Conservation (phyloP, 2,888 invertebrate species). For the Dynastes hyllus region DNA sequence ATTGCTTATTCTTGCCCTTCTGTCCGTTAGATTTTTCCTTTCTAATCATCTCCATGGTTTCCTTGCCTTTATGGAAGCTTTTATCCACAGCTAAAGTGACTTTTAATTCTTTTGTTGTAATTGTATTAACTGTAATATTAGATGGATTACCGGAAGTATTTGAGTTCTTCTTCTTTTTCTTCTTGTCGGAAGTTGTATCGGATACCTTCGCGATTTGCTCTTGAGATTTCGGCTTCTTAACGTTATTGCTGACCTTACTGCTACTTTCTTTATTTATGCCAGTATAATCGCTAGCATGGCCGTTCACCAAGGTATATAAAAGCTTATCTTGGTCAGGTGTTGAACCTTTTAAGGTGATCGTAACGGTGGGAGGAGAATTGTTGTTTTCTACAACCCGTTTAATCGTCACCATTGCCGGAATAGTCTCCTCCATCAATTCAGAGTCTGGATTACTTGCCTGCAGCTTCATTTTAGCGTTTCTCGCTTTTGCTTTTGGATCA, state of each 20-base stretch:
- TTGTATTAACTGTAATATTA: constrained; percentile 36
- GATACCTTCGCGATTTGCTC: constrained; percentile 38
- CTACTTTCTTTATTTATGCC: constrained; percentile 50
- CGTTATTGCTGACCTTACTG: constrained; percentile 52
- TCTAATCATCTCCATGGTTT: constrained; percentile 49
- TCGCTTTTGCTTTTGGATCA: constrained; percentile 51
- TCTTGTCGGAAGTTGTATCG: constrained; percentile 50
- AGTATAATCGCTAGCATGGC: constrained; percentile 69
- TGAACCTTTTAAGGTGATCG: constrained; percentile 83
- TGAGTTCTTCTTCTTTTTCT: constrained; percentile 54
- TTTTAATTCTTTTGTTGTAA: constrained; percentile 63
- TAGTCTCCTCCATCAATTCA: constrained; percentile 66
- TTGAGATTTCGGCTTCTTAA: constrained; percentile 48
- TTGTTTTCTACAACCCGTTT: constrained; percentile 80
- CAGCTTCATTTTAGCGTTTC: constrained; percentile 45
- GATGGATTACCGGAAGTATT: constrained; percentile 38
- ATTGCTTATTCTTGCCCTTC: constrained; percentile 55
- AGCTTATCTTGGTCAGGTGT: constrained; percentile 84
- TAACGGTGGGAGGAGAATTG: constrained; percentile 81
- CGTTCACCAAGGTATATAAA: constrained; percentile 81
- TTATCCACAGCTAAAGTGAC: constrained; percentile 64
- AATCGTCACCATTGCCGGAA: constrained; percentile 80
- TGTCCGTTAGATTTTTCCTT: constrained; percentile 53
- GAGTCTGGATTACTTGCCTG: constrained; percentile 26
- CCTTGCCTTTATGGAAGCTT: constrained; percentile 56